phyloP scores from a whole-genome alignment of 2,113 vertebrate genomes.

The Mobula hypostoma region DNA sequence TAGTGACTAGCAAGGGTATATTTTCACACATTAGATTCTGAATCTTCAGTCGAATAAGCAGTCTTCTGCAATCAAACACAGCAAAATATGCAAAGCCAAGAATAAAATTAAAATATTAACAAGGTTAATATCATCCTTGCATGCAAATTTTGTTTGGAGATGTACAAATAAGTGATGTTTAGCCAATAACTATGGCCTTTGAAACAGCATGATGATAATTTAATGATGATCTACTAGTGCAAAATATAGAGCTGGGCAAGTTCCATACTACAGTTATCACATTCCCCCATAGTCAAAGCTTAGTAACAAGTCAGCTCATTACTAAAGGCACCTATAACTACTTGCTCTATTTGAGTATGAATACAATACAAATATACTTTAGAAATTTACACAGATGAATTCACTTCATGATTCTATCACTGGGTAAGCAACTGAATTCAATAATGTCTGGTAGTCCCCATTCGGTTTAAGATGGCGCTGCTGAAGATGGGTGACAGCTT shows the following conservation, averaged over 20 bases:
- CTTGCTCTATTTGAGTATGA: not conserved
- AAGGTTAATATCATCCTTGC: not conserved
- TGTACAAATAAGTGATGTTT: not conserved
- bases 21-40: not conserved
- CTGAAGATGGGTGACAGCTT: too few relatives aligned
- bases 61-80: not conserved
- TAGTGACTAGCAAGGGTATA: not conserved
- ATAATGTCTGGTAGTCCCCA: not conserved
- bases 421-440: not conserved
- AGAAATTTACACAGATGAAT: not conserved
- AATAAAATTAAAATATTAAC: slow-evolving; percentile 6
- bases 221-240: not conserved
- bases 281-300: not conserved
- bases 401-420: not conserved
- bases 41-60: not conserved
- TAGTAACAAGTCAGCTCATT: not conserved
- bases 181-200: not conserved
- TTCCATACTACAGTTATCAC: not conserved
- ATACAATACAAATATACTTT: not conserved
- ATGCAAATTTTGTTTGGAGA: not conserved
- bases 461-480: not conserved
- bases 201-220: not conserved
- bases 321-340: not conserved
- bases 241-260: not conserved
- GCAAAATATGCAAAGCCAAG: not conserved